Base-by-base conservation (phyloP, 1,140 invertebrate genomes). In the Drosophila takahashii region DNA sequence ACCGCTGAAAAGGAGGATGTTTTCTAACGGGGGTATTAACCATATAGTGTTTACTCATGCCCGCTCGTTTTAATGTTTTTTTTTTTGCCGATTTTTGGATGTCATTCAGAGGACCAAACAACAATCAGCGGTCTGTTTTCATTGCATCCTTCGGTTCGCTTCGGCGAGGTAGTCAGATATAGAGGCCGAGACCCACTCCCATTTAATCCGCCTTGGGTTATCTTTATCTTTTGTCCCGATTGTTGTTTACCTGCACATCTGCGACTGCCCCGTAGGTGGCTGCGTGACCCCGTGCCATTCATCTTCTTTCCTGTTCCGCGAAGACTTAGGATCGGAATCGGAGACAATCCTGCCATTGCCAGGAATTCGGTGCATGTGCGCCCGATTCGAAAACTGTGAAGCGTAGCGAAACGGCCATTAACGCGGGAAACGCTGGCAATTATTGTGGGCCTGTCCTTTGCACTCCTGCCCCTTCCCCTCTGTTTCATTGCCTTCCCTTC, bases 161-260 rank as follows among this genome's bases (percentile, higher is more conserved):
- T 32, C 53, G 67, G 48, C 27, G 45, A 42, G 13, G 42, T 16
- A 22, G 16, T 22, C 45, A 70, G 59, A 57, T 44, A 44, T 70
- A 62, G 78, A 75, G 77, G 64, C 75, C 53, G 79, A 85, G 76
- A 73, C 79, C 74, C 81, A 86, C 81, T 86, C 83, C 75, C 77
- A 77, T 65, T 52, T 87, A 81, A 86, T 87, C 83, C 70, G 41
- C 36, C 64, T 56, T 36, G 48, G 67, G 65, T 44, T 69, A 64
- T 78, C 83, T 59, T 44, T 69, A 61, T 78, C 83, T 59, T 81
- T 78, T 70, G 78, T 78, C 13, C 44, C 48, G 47, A 41, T 48
- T 18, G 62, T 66, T 87, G 62, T 66, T 87, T 85, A 85, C 81
- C 81, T 86, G 81, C 81, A 50, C 75, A 75, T 77, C 79, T 77